phyloP scores from a whole-genome alignment of 37 sponge, comb jelly and placozoan species.

The Chondrilla cf. caribensis region DNA sequence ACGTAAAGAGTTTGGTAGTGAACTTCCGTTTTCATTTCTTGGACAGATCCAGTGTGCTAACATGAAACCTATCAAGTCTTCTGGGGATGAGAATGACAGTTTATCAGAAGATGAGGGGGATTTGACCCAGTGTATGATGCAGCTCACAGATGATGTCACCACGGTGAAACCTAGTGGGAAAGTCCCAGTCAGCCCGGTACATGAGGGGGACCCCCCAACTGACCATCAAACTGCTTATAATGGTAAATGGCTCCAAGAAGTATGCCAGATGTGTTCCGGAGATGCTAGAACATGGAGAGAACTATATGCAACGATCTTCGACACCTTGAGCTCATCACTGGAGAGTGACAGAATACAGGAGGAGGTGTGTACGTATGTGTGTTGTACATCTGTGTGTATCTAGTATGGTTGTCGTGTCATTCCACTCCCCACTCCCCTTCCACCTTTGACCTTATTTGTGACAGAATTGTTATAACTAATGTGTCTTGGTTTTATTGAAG shows the following conservation, averaged over 20 bases:
- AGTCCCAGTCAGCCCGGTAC: not conserved
- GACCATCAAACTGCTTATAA: conserved; percentile 5
- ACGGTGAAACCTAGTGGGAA: not conserved
- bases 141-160: conserved; percentile 8
- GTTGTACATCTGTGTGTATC: not conserved
- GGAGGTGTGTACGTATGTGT: conserved; percentile 46
- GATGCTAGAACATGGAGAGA: conserved; percentile 37
- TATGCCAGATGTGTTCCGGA: conserved; percentile 36
- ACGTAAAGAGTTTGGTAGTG: conserved; percentile 66
- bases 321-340: conserved; percentile 41
- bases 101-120: conserved; percentile 21
- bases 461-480: too few relatives aligned
- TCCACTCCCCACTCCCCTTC: too few relatives aligned
- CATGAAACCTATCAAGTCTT: not conserved
- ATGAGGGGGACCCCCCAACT: not conserved
- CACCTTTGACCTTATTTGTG: too few relatives aligned
- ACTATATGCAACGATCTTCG: conserved; percentile 55
- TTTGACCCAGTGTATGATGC: not conserved
- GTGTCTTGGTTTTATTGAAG: too few relatives aligned
- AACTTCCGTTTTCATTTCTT: conserved; percentile 41
- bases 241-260: conserved; percentile 43
- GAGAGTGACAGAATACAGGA: conserved; percentile 47
- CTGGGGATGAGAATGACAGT: not conserved
- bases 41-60: not conserved
- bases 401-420: too few relatives aligned